Percentiles rank a stretch among this genome's conserved stretches.
Evolutionary conservation across 2,113 vertebrate genomes (phyloP).

Genomic region (Hirundichthys speculiger): DNA sequence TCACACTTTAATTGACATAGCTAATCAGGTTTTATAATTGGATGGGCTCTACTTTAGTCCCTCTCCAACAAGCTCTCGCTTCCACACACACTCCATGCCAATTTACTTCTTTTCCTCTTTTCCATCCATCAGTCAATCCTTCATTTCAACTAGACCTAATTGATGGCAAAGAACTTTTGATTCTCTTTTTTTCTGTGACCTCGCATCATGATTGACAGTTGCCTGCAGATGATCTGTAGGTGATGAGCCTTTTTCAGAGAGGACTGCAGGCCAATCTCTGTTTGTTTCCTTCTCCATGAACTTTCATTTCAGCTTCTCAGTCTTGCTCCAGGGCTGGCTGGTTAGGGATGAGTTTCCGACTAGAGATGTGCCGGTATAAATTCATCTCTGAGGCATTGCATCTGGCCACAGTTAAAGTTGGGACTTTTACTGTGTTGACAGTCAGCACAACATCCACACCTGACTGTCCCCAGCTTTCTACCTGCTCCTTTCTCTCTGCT

Average conservation of each 20-base stretch:
- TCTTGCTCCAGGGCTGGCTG: slow-evolving; percentile 56
- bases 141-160: slow-evolving; percentile 64
- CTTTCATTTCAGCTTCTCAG: slow-evolving; percentile 45
- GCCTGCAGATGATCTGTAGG: slow-evolving; percentile 58
- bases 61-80: slow-evolving; percentile 34
- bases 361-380: slow-evolving; percentile 50
- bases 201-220: slow-evolving; percentile 65
- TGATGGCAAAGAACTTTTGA: slow-evolving; percentile 62
- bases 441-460: slow-evolving; percentile 57
- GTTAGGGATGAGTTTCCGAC: slow-evolving; percentile 59
- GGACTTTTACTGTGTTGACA: slow-evolving; percentile 57
- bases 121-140: slow-evolving; percentile 33
- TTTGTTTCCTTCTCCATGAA: slow-evolving; percentile 42
- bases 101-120: slow-evolving; percentile 29
- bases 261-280: slow-evolving; percentile 58
- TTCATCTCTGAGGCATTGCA: slow-evolving; percentile 54
- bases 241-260: slow-evolving; percentile 55
- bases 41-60: slow-evolving; percentile 77
- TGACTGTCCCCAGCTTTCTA: slow-evolving; percentile 51
- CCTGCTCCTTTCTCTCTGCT: slow-evolving; percentile 45
- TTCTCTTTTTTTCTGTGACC: slow-evolving; percentile 64
- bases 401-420: slow-evolving; percentile 42
- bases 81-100: slow-evolving; percentile 21
- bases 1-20: slow-evolving; percentile 87
- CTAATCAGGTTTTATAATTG: slow-evolving; percentile 89